phyloP scores from a whole-genome alignment of 2,113 vertebrate species.

The Podocnemis expansa region DNA sequence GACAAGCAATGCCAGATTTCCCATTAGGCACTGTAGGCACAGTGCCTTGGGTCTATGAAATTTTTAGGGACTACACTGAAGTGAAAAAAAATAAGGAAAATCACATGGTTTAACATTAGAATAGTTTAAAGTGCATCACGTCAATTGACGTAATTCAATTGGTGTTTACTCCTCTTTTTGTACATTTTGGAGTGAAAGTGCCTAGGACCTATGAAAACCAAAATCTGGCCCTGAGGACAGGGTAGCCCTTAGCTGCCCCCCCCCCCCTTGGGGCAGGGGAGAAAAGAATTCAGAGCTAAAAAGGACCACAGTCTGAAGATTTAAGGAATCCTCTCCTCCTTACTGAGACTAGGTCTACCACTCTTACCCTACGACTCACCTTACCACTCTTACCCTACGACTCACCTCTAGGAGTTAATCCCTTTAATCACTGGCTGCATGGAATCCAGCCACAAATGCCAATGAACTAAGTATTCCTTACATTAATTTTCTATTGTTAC shows the following conservation, averaged over 20 bases:
- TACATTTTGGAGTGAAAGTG: no score
- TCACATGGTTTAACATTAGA: no score
- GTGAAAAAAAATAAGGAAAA: no score
- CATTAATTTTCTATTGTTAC: not conserved
- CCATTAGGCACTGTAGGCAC: no score
- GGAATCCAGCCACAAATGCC: not conserved
- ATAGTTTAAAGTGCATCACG: no score
- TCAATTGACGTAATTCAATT: no score
- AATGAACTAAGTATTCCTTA: not conserved
- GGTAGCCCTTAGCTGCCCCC: not conserved
- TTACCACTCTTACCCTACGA: rapidly evolving
- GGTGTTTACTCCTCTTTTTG: no score
- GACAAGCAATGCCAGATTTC: no score
- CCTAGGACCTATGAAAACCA: no score
- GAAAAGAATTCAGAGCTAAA: not conserved
- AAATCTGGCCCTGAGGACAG: no score
- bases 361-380: not conserved
- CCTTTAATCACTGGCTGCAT: not conserved
- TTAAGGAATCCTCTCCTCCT: not conserved
- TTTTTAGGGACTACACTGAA: no score
- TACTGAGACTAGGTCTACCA: not conserved
- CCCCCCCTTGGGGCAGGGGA: not conserved
- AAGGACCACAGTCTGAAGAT: not conserved
- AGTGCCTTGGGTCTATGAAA: no score
- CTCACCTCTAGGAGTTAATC: not conserved